Conservation (phyloP, 1,140 invertebrate species). For the Lucilia cuprina region DNA sequence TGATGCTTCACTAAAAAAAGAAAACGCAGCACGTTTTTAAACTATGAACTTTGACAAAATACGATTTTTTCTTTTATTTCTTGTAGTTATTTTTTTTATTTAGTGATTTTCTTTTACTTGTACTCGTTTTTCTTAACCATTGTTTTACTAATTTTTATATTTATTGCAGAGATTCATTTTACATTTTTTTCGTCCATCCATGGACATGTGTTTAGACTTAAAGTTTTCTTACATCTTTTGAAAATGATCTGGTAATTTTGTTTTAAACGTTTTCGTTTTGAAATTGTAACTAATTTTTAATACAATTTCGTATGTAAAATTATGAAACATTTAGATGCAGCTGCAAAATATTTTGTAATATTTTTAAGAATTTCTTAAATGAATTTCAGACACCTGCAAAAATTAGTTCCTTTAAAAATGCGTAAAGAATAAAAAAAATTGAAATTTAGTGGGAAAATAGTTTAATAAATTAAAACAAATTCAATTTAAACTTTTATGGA, state of each 20-base stretch:
- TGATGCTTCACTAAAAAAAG: neutral
- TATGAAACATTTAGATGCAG: neutral
- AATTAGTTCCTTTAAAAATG: neutral
- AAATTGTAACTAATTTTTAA: conserved; percentile 32
- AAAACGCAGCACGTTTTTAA: conserved; percentile 24
- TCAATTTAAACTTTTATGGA: too few relatives aligned
- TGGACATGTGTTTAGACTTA: neutral
- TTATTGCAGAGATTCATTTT: conserved; percentile 1
- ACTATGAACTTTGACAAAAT: conserved; percentile 34
- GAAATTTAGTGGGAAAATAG: neutral
- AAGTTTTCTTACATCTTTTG: neutral
- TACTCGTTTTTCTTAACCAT: conserved; percentile 20
- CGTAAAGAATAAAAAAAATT: neutral
- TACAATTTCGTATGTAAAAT: neutral
- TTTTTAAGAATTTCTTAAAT: neutral
- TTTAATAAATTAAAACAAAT: too few relatives aligned
- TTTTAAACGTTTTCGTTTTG: neutral
- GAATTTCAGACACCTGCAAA: conserved; percentile 19
- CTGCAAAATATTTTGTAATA: neutral
- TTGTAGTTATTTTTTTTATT: neutral
- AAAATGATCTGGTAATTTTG: neutral
- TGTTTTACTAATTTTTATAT: conserved; percentile 30
- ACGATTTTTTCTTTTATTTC: conserved; percentile 1
- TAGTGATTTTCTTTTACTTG: neutral
- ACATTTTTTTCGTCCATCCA: neutral